Conservation (phyloP, 2,113 vertebrate species). For the Chitala chitala region DNA sequence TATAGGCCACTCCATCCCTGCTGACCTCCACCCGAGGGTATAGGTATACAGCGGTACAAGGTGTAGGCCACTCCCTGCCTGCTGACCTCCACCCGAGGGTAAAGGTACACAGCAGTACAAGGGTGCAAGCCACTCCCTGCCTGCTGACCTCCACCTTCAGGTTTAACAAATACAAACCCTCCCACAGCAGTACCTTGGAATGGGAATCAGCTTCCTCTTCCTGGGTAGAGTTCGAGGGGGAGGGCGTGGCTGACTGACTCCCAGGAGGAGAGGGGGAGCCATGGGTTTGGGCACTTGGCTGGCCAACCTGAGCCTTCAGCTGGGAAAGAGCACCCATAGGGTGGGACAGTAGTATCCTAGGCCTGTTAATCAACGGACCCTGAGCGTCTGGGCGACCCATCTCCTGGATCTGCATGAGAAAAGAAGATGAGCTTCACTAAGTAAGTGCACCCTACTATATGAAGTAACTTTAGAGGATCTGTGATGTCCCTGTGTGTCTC, state of each 20-base stretch:
- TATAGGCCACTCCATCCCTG: too few species aligned
- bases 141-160: not conserved
- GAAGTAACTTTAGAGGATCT: not conserved
- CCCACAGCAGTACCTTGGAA: constrained; percentile 75
- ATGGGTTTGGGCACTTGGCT: constrained; percentile 69
- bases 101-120: too few species aligned
- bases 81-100: too few species aligned
- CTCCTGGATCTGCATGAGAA: constrained; percentile 88
- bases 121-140: not conserved
- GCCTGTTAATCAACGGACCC: constrained; percentile 80
- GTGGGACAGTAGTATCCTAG: constrained; percentile 80
- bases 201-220: constrained; percentile 95
- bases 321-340: constrained; percentile 89
- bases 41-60: too few species aligned
- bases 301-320: constrained; percentile 90
- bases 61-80: too few species aligned
- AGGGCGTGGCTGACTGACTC: constrained; percentile 96
- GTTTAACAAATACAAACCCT: constrained; percentile 33
- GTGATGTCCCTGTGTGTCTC: not conserved
- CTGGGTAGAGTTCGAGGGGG: constrained; percentile 96
- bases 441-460: constrained; percentile 22
- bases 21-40: too few species aligned
- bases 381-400: constrained; percentile 88
- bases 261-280: constrained; percentile 92
- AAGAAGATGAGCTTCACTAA: constrained; percentile 71